Evolutionary conservation across 1,140 invertebrate genomes (phyloP).

Genomic region (Pseudomyrmex gracilis): DNA sequence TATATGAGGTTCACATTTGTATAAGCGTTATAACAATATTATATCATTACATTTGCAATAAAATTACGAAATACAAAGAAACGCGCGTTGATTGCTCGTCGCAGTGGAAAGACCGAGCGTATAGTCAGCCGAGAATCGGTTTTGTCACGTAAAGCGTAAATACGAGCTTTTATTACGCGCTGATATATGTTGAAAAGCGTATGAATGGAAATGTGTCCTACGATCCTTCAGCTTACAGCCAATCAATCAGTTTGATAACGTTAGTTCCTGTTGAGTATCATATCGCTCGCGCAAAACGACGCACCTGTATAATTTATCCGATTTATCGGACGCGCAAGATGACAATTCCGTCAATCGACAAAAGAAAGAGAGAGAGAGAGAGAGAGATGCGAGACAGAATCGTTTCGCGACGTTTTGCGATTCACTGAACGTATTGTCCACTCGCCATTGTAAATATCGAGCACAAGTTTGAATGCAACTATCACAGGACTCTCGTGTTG

Average conservation of each 20-base stretch:
- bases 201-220: conserved; percentile 68
- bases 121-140: background rate
- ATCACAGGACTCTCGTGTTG: conserved; percentile 17
- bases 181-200: conserved; percentile 15
- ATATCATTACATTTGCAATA: background rate
- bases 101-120: conserved; percentile 19
- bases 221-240: conserved; percentile 59
- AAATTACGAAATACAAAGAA: background rate
- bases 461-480: conserved; percentile 19
- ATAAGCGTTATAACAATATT: too few relatives aligned
- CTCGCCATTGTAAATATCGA: conserved; percentile 7
- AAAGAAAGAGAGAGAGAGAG: background rate
- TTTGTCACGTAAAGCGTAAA: background rate
- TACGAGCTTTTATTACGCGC: background rate
- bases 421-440: background rate
- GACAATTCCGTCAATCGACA: background rate
- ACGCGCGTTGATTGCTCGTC: background rate
- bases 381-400: background rate
- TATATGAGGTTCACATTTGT: too few relatives aligned
- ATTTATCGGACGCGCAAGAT: background rate
- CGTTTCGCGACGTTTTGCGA: background rate
- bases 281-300: conserved; percentile 46
- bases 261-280: conserved; percentile 4
- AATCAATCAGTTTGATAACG: conserved; percentile 62
- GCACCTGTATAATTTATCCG: background rate